Evolutionary conservation across 2,888 invertebrate species (phyloP), one percentile per base, ranked within the genome.

Genomic region (Toxonevra muliebris): DNA sequence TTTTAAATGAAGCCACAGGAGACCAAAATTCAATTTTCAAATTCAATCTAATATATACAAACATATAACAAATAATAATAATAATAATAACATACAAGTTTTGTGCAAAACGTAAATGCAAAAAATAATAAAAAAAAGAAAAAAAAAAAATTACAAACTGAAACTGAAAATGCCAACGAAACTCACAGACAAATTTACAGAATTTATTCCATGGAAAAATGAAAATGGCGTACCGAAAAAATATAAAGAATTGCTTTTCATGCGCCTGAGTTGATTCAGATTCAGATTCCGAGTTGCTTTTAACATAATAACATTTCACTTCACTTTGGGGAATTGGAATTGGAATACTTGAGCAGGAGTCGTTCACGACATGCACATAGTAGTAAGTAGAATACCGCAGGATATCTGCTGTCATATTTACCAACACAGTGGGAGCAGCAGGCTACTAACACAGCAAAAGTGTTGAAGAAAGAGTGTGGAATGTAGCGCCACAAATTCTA

Each of bases 281-380:
- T 53, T 67, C 61, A 43, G 66, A 61, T 20, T 53, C 19, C 12
- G 42, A 45, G 41, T 54, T 62, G 66, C 71, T 71, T 71, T 71
- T 69, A 68, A 58, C 62, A 65, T 68, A 69, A 71, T 71, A 67
- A 71, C 71, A 69, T 71, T 71, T 69, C 61, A 59, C 50, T 65
- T 50, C 58, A 69, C 71, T 68, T 69, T 69, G 69, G 71, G 71
- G 71, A 71, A 69, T 71, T 71, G 64, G 59, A 65, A 40, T 59
- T 71, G 64, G 59, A 65, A 40, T 59, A 40, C 54, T 59, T 19
- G 41, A 40, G 45, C 53, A 17, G 30, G 53, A 3, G 20, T 54
- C 58, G 20, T n/a, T 50, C 58, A 42, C 50, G 40, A 45, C 50
- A 48, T 19, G 61, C 52, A 20, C 13, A 40, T 55, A 41, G 15